Percentiles rank a stretch among this genome's conserved stretches.
Conservation (phyloP, 2,113 vertebrate species). For the Petrocephalus zakoni region DNA sequence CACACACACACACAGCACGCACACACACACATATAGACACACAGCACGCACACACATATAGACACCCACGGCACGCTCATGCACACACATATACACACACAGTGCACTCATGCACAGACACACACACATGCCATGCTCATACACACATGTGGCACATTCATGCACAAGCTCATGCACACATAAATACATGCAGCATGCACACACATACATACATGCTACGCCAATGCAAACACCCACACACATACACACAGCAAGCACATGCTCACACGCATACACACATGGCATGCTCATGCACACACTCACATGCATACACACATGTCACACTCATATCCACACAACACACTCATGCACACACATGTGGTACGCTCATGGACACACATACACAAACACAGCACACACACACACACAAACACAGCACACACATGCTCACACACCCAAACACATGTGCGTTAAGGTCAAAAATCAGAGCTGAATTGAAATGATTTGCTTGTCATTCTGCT, state of each 20-base stretch:
- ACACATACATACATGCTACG: too few relatives aligned
- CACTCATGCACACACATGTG: too few relatives aligned
- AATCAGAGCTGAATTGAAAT: conserved; percentile 42
- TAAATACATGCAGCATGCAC: too few relatives aligned
- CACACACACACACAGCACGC: conserved; percentile 23
- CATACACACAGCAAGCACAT: not conserved
- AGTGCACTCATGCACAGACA: too few relatives aligned
- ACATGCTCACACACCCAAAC: conserved; percentile 35
- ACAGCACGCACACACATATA: not conserved
- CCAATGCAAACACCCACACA: too few relatives aligned
- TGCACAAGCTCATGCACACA: too few relatives aligned
- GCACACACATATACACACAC: not conserved
- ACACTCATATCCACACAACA: conserved; percentile 7
- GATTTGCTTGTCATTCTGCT: not conserved
- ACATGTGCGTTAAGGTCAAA: conserved; percentile 60
- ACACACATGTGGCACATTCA: too few relatives aligned
- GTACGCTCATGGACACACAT: not conserved
- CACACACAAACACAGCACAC: conserved; percentile 22
- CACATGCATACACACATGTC: conserved; percentile 16
- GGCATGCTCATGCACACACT: not conserved
- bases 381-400: not conserved
- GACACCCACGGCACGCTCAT: too few relatives aligned
- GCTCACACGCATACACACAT: too few relatives aligned
- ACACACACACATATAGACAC: not conserved
- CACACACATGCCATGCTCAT: too few relatives aligned